phyloP scores from a whole-genome alignment of 1,140 invertebrate species.

The Cyclargus thomasi region DNA sequence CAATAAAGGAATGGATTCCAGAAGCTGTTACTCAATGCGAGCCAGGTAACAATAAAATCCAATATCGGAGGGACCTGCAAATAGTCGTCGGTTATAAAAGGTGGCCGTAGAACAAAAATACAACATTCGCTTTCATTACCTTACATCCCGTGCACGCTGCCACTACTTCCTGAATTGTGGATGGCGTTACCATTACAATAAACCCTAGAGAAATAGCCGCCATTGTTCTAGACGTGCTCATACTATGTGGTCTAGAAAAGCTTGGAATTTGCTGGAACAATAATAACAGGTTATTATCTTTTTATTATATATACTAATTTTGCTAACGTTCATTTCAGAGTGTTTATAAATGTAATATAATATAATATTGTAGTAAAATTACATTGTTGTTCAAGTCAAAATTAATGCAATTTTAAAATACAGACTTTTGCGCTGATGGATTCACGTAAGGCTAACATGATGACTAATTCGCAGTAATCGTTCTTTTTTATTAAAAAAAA shows the following conservation, averaged over 20 bases:
- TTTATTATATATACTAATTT: no score
- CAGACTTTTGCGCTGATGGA: background rate
- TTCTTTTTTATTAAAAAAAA: no score
- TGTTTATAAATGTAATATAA: no score
- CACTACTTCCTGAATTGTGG: slow-evolving; percentile 92
- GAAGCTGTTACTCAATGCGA: slow-evolving; percentile 89
- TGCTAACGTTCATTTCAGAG: no score
- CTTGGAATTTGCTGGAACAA: slow-evolving; percentile 52
- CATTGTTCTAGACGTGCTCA: slow-evolving; percentile 88
- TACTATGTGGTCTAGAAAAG: slow-evolving; percentile 84
- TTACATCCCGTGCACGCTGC: slow-evolving; percentile 87
- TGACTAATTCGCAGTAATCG: no score
- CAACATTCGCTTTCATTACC: slow-evolving; percentile 37
- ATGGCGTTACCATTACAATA: slow-evolving; percentile 91
- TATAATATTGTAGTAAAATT: no score
- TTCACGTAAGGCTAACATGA: no score
- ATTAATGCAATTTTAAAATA: no score
- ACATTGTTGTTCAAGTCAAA: no score
- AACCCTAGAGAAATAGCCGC: slow-evolving; percentile 91
- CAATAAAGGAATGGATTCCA: slow-evolving; percentile 93
- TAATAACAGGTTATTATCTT: background rate
- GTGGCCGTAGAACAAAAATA: slow-evolving; percentile 10
- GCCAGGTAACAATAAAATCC: slow-evolving; percentile 89
- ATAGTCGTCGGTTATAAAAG: slow-evolving; percentile 30
- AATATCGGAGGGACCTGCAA: slow-evolving; percentile 83